Evolutionary conservation across 2,113 vertebrate species (phyloP).

Genomic region (Dasypus novemcinctus): DNA sequence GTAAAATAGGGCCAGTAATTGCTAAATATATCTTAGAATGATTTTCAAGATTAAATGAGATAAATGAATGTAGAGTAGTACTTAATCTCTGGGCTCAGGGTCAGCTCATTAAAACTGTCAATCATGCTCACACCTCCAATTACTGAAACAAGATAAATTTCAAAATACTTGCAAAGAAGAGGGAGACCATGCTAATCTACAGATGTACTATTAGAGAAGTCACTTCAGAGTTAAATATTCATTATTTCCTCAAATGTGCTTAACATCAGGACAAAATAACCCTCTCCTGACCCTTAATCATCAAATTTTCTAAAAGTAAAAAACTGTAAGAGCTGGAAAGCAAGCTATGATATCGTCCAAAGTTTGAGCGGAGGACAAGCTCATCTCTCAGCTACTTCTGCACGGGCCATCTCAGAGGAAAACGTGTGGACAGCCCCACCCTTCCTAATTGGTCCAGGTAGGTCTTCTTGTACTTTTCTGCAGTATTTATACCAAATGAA

Average conservation of each 20-base stretch:
- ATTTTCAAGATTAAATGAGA: slow-evolving; percentile 3
- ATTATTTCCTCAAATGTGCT: not conserved
- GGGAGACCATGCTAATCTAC: not conserved
- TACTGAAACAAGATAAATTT: slow-evolving; percentile 20
- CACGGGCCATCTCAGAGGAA: not conserved
- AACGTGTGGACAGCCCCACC: not conserved
- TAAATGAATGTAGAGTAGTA: not conserved
- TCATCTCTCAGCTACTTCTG: not conserved
- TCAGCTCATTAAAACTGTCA: not conserved
- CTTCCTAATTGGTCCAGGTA: not conserved
- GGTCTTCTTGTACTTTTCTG: not conserved
- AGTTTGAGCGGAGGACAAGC: not conserved
- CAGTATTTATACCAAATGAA: not conserved
- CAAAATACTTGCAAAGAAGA: not conserved
- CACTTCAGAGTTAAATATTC: not conserved
- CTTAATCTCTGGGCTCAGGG: not conserved
- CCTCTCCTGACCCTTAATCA: not conserved
- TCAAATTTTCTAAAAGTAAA: not conserved
- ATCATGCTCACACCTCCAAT: not conserved
- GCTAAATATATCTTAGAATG: not conserved
- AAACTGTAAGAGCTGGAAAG: not conserved
- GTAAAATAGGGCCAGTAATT: not conserved
- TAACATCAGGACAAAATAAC: not conserved
- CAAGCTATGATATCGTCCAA: not conserved
- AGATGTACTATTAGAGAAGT: not conserved